These are phyloP conservation scores for Parnassius apollo DNA, from an alignment of 2,888 invertebrate genomes.

Conservation along the genomic window DNA sequence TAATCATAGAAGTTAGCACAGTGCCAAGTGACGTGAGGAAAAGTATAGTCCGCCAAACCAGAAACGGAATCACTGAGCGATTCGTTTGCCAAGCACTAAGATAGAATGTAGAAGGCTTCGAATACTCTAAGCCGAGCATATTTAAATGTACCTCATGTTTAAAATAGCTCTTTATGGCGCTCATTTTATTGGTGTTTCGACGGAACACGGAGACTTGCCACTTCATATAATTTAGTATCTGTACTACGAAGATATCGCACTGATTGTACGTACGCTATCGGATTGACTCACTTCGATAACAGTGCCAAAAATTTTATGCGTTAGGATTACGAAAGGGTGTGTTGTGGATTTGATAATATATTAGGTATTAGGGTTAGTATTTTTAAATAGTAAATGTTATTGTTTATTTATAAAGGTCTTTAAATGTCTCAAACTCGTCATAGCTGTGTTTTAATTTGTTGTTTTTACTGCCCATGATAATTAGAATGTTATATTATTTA, in stretches of 20 bases:
- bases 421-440: no score
- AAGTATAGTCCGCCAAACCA: slow-evolving; percentile 60
- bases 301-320: slow-evolving; percentile 20
- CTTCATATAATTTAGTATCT: slow-evolving; percentile 6
- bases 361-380: slow-evolving; percentile 4
- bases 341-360: slow-evolving; percentile 17
- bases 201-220: not conserved
- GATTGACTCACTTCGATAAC: slow-evolving; percentile 28
- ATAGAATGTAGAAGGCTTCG: slow-evolving; percentile 62
- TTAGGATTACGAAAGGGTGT: slow-evolving; percentile 18
- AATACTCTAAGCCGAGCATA: slow-evolving; percentile 60
- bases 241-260: slow-evolving; percentile 29
- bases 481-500: no score
- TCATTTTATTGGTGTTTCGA: slow-evolving; percentile 42
- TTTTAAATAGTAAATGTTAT: not conserved
- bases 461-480: no score
- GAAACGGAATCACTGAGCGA: slow-evolving; percentile 60
- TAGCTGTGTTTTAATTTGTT: no score
- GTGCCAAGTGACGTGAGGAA: slow-evolving; percentile 58
- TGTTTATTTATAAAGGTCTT: no score
- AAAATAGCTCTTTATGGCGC: slow-evolving; percentile 60
- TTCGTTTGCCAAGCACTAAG: slow-evolving; percentile 69
- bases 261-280: slow-evolving; percentile 23
- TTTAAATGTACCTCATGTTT: slow-evolving; percentile 52
- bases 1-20: slow-evolving; percentile 53